Conservation (phyloP, 2,888 invertebrate species). For the Odontothrips loti region DNA sequence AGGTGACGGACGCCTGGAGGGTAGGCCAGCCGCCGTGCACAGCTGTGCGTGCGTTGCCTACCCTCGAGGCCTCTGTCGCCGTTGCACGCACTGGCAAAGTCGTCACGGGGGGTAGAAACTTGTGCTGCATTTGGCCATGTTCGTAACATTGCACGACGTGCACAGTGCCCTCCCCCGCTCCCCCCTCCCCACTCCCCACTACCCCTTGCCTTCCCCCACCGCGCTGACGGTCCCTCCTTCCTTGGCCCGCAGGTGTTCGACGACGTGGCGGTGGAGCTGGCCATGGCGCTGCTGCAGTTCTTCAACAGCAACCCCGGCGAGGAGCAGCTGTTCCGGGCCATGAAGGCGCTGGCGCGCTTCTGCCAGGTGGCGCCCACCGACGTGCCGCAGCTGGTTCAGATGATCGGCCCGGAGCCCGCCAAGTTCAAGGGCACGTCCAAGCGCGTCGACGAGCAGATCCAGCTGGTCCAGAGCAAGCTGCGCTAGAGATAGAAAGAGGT, state of each 20-base stretch:
- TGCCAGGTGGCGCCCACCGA: slow-evolving; percentile 72
- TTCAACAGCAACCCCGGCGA: slow-evolving; percentile 75
- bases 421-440: slow-evolving; percentile 76
- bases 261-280: slow-evolving; percentile 85
- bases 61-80: not conserved
- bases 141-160: no score
- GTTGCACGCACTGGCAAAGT: no score
- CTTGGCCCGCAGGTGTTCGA: slow-evolving; percentile 71
- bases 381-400: slow-evolving; percentile 82
- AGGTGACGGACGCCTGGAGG: no score
- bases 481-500: not conserved
- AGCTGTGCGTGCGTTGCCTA: not conserved
- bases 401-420: slow-evolving; percentile 84
- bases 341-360: slow-evolving; percentile 72
- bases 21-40: no score
- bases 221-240: not conserved
- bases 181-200: not conserved
- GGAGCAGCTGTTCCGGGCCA: slow-evolving; percentile 72
- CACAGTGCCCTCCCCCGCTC: not conserved
- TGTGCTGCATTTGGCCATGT: no score
- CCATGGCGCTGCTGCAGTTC: slow-evolving; percentile 87
- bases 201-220: not conserved
- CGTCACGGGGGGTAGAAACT: no score
- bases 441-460: slow-evolving; percentile 73
- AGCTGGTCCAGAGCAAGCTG: slow-evolving; percentile 10